Base-by-base conservation (phyloP, 2,113 vertebrate genomes). In the Pteronura brasiliensis region DNA sequence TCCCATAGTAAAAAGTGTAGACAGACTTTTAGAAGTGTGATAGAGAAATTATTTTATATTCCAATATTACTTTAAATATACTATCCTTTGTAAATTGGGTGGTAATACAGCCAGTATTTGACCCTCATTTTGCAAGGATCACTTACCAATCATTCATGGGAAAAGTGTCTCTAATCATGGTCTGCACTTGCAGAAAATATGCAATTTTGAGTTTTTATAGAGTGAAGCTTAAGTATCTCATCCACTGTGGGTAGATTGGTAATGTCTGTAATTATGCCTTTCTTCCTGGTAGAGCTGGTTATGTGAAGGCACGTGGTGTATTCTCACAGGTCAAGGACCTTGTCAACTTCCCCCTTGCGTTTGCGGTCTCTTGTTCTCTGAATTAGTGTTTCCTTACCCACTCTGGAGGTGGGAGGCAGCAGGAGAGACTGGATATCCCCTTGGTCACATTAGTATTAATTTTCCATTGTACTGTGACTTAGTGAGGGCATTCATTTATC, bases 1-100 rank as follows among this genome's bases (percentile, higher is more conserved):
- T 96, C 18, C 65, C 14, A 85, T 87, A 92, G 55, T 67, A 83
- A 65, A 88, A 96, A 47, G 9, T 96, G 18, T 92, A 93, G 52
- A 23, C 81, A 81, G 21, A 65, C 3, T 92, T 97, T 65, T 94
- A 84, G 89, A 92, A 71, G 42, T 55, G 34, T 14, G 80, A 95
- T 31, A 42, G 34, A 49, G n/a, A 96, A 63, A 79, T 65, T 61
- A 79, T 80, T 93, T 95, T 55, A 44, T 74, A 65, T 61, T 84
- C 36, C 0, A 84, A 0, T 63, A 71, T 44, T 82, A 67, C 57
- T 96, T 96, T 42, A 90, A 49, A 49, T 69, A 63, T 6, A 57
- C 17, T 34, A 3, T 3, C 9, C 20, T 63, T 2, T 65, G 39
- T 97, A 9, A 90, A 39, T 27, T 81, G 39, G 55, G 57, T 85